A percentile compares a stretch with the other conserved stretches of the same genome.
Conservation (phyloP, 1,140 invertebrate genomes). For the Saccostrea echinata region DNA sequence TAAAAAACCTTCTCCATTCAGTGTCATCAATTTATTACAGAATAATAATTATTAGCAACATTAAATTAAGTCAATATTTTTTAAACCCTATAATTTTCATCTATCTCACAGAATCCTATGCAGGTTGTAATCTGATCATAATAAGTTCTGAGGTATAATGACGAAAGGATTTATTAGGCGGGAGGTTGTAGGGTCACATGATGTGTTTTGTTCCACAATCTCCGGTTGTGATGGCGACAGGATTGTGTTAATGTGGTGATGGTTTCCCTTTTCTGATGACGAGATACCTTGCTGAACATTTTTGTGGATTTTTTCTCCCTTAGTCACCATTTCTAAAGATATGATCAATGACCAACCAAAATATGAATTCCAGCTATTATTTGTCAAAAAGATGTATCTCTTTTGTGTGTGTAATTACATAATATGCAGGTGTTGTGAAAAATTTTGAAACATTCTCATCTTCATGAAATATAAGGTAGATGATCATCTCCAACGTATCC, state of each 20-base stretch:
- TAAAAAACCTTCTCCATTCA: background rate
- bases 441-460: constrained; percentile 14
- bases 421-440: constrained; percentile 19
- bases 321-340: constrained; percentile 34
- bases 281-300: constrained; percentile 18
- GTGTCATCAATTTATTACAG: constrained; percentile 15
- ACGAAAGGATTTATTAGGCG: constrained; percentile 7
- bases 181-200: constrained; percentile 11
- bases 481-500: background rate
- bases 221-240: constrained; percentile 37
- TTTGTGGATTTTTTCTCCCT: constrained; percentile 14
- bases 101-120: constrained; percentile 10
- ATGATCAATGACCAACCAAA: constrained; percentile 36
- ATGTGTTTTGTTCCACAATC: constrained; percentile 28
- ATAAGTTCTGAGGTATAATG: constrained; percentile 8
- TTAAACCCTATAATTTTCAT: constrained; percentile 37
- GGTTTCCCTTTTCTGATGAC: constrained; percentile 28
- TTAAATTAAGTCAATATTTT: constrained; percentile 5
- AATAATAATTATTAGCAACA: constrained; percentile 1
- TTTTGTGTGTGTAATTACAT: constrained; percentile 14
- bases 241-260: constrained; percentile 20
- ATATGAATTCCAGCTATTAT: constrained; percentile 33
- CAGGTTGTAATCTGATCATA: background rate
- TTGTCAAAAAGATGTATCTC: constrained; percentile 29
- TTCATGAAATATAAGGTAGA: background rate